These are phyloP conservation scores for Trissolcus japonicus DNA, from an alignment of 2,888 invertebrate genomes.

Conservation along the genomic window DNA sequence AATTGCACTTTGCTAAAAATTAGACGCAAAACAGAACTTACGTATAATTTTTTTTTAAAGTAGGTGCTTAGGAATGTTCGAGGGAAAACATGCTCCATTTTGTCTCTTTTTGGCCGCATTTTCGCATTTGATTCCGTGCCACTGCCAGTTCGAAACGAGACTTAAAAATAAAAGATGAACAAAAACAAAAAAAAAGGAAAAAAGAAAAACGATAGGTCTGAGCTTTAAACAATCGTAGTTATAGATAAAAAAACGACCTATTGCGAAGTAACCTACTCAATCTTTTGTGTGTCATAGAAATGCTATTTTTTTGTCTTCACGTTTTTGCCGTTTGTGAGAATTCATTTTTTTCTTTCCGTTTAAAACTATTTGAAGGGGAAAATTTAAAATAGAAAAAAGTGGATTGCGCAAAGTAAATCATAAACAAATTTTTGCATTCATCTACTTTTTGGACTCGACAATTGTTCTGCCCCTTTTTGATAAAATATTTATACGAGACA, in stretches of 20 bases:
- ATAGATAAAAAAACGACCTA: slow-evolving; percentile 3
- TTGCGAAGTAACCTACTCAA: slow-evolving; percentile 27
- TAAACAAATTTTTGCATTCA: neutral
- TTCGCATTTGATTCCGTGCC: slow-evolving; percentile 48
- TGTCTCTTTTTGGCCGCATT: slow-evolving; percentile 16
- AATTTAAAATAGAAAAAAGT: slow-evolving; percentile 4
- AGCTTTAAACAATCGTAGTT: slow-evolving; percentile 41
- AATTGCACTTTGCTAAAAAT: slow-evolving; percentile 47
- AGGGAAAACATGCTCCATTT: slow-evolving; percentile 24
- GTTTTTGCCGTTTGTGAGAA: slow-evolving; percentile 25
- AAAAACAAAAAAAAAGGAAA: slow-evolving; percentile 13
- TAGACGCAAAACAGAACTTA: slow-evolving; percentile 3
- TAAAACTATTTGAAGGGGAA: no score
- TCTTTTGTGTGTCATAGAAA: slow-evolving; percentile 1
- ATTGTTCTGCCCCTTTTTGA: no score
- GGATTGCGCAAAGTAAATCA: slow-evolving; percentile 33
- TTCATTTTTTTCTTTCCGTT: neutral
- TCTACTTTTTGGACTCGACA: no score
- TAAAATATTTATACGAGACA: neutral
- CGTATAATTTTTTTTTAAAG: neutral
- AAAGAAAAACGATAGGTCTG: slow-evolving; percentile 30
- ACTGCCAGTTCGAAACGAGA: slow-evolving; percentile 40
- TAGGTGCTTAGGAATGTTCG: slow-evolving; percentile 52
- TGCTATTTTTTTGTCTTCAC: neutral
- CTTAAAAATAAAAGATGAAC: slow-evolving; percentile 25